These are phyloP conservation scores for Vanacampus margaritifer DNA, from an alignment of 2,113 vertebrate species.

Conservation along the genomic window DNA sequence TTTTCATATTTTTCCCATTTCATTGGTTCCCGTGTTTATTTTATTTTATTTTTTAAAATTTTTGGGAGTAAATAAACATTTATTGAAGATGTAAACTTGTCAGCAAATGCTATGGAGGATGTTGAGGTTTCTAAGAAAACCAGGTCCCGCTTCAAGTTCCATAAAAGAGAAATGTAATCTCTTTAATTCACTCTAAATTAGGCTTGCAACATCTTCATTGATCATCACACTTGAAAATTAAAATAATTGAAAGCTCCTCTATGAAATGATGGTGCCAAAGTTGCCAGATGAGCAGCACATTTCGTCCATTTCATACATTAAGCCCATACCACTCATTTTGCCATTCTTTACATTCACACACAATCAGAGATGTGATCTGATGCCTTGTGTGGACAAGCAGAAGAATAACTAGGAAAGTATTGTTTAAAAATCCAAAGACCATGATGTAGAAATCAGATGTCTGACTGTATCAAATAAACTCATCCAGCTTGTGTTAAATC, in stretches of 20 bases:
- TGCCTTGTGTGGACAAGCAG: background rate
- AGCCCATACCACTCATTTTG: background rate
- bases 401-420: background rate
- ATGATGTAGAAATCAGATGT: constrained; percentile 21
- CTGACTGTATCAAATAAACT: constrained; percentile 18
- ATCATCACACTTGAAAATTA: constrained; percentile 28
- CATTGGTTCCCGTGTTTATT: background rate
- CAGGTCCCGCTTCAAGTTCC: constrained; percentile 31
- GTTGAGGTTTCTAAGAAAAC: constrained; percentile 10
- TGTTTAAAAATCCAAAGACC: constrained; percentile 15
- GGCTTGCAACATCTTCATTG: constrained; percentile 2
- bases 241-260: constrained; percentile 35
- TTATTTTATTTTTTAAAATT: background rate
- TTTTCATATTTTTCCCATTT: background rate
- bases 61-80: constrained; percentile 55
- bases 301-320: constrained; percentile 5
- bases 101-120: constrained; percentile 22
- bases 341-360: constrained; percentile 2
- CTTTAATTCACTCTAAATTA: constrained; percentile 3
- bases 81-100: constrained; percentile 47
- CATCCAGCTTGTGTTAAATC: background rate
- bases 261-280: constrained; percentile 19
- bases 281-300: constrained; percentile 22
- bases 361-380: constrained; percentile 26
- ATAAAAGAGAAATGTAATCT: constrained; percentile 13